phyloP scores from a whole-genome alignment of 2,888 invertebrate genomes.

The Epinotia ramella region DNA sequence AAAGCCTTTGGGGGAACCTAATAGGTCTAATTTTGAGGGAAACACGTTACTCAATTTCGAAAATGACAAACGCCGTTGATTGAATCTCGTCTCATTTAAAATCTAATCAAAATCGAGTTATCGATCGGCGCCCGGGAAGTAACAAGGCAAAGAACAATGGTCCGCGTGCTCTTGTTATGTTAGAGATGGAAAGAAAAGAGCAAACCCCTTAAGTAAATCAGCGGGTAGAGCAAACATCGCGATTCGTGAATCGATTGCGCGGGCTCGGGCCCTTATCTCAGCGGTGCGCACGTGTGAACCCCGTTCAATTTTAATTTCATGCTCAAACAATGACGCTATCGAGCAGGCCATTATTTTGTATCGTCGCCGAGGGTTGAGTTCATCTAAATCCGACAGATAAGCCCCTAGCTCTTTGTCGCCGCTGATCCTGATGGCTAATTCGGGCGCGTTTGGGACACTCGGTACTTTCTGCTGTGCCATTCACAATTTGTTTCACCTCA shows the following conservation, averaged over 20 bases:
- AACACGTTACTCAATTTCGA: constrained; percentile 53
- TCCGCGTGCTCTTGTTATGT: constrained; percentile 61
- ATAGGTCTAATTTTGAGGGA: constrained; percentile 65
- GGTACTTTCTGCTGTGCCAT: constrained; percentile 50
- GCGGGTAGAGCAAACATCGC: constrained; percentile 68
- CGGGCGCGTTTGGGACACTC: constrained; percentile 54
- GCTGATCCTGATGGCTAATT: constrained; percentile 78
- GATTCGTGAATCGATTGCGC: constrained; percentile 75
- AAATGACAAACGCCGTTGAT: constrained; percentile 46
- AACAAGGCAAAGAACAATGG: constrained; percentile 57
- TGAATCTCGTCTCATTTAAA: constrained; percentile 45
- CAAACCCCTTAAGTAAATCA: constrained; percentile 79
- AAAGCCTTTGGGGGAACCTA: constrained; percentile 53
- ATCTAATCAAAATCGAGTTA: constrained; percentile 37
- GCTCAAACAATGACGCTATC: constrained; percentile 85
- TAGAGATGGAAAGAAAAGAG: constrained; percentile 76
- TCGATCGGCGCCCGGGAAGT: constrained; percentile 24
- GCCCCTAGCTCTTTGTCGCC: constrained; percentile 79
- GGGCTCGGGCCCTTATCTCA: constrained; percentile 78
- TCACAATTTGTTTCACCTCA: background rate
- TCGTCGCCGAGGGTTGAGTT: constrained; percentile 80
- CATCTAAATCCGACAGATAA: constrained; percentile 84
- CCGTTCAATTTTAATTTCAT: constrained; percentile 85
- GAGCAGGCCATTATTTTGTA: constrained; percentile 83
- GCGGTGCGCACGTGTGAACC: constrained; percentile 83